phyloP scores from a whole-genome alignment of 2,113 vertebrate genomes.

The Cariama cristata region DNA sequence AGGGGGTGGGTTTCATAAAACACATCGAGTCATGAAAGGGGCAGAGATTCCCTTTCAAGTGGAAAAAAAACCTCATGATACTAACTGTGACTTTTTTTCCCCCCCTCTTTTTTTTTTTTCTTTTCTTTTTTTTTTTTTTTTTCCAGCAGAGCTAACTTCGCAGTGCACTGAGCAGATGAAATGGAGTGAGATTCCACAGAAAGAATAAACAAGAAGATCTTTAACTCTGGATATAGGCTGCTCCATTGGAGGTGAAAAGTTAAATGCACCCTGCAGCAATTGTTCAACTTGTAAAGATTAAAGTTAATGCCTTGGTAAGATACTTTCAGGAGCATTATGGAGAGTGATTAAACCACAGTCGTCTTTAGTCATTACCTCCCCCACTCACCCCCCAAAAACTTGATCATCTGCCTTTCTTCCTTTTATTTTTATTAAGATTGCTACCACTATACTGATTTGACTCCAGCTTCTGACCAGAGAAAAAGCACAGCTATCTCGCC shows the following conservation, averaged over 20 bases:
- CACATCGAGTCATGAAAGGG: constrained; percentile 29
- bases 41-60: constrained; percentile 70
- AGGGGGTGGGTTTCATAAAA: constrained; percentile 37
- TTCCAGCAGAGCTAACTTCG: neutral
- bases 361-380: neutral
- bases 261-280: constrained; percentile 48
- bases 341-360: constrained; percentile 63
- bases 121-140: neutral
- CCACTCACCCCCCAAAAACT: neutral
- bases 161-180: neutral
- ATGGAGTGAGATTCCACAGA: constrained; percentile 26
- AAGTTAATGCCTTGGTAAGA: constrained; percentile 71
- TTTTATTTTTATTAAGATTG: constrained; percentile 49
- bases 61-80: constrained; percentile 32
- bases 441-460: constrained; percentile 20
- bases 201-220: constrained; percentile 48
- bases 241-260: constrained; percentile 46
- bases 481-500: neutral
- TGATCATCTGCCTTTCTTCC: constrained; percentile 30
- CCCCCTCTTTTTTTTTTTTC: neutral
- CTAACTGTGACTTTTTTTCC: neutral
- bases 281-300: constrained; percentile 63
- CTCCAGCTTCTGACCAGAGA: constrained; percentile 13
- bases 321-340: constrained; percentile 51
- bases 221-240: constrained; percentile 19